Evolutionary conservation across 2,113 vertebrate species (phyloP).

Genomic region (Ammodytes marinus): DNA sequence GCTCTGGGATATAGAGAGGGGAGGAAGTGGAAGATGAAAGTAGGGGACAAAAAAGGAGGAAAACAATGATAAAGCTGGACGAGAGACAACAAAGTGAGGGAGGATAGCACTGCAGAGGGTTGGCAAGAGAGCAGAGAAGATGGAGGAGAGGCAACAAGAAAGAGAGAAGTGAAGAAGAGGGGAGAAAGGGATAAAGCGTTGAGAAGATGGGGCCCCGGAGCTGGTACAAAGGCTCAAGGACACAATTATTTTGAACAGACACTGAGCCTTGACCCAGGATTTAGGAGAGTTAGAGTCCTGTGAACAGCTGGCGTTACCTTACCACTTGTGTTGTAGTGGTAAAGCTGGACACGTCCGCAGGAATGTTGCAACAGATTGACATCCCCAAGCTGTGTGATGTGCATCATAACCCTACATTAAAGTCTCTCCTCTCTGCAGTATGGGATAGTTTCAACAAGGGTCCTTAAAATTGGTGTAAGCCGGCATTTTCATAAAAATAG

Average conservation of each 20-base stretch:
- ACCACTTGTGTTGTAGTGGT: constrained; percentile 11
- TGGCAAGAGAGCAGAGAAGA: constrained; percentile 1
- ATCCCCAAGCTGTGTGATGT: constrained; percentile 11
- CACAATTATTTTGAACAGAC: constrained; percentile 53
- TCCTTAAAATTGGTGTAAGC: background rate
- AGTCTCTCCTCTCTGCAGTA: background rate
- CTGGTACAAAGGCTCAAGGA: constrained; percentile 55
- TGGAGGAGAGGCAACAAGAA: background rate
- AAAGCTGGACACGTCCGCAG: constrained; percentile 16
- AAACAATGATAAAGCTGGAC: background rate
- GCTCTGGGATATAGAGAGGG: background rate
- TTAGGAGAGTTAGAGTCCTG: constrained; percentile 15
- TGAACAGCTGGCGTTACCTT: constrained; percentile 36
- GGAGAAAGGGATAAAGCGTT: constrained; percentile 11
- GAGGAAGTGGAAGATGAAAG: background rate
- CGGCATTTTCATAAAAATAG: background rate
- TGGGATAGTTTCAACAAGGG: background rate
- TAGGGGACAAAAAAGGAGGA: background rate
- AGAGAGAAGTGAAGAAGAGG: background rate
- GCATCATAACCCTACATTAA: constrained; percentile 10
- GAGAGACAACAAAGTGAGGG: background rate
- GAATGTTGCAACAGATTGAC: constrained; percentile 36
- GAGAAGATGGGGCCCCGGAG: constrained; percentile 21
- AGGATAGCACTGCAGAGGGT: background rate
- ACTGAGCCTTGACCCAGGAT: constrained; percentile 40